Percentiles rank a stretch among this genome's conserved stretches.
Evolutionary conservation across 1,140 invertebrate genomes (phyloP).

Genomic region (Eurosta solidaginis): DNA sequence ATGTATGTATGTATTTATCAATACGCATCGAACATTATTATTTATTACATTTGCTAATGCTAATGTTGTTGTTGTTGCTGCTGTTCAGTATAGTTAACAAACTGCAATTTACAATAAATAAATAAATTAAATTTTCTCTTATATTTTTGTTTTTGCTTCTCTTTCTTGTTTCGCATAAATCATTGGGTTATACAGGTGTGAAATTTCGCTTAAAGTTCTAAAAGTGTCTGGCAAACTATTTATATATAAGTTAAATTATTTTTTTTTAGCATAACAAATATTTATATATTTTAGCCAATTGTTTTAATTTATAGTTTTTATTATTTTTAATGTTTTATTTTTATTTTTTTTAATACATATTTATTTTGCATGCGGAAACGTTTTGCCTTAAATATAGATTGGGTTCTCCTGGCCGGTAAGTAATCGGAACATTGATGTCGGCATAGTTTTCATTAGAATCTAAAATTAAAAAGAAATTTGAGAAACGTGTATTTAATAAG

Average conservation of each 20-base stretch:
- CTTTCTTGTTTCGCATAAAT: too few species aligned
- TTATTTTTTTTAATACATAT: too few species aligned
- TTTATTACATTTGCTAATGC: neutral
- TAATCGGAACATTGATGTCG: conserved; percentile 98
- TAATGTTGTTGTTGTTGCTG: neutral
- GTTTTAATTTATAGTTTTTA: neutral
- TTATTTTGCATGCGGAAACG: too few species aligned
- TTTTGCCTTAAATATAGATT: conserved; percentile 88
- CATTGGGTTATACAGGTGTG: conserved; percentile 16
- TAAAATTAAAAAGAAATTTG: conserved; percentile 53
- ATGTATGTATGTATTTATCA: neutral
- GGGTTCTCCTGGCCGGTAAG: conserved; percentile 98
- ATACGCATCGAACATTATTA: neutral
- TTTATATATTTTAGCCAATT: neutral
- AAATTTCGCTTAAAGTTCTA: conserved; percentile 14
- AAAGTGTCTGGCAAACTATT: neutral
- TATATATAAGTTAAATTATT: neutral
- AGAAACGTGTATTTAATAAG: neutral
- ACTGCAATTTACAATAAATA: conserved; percentile 9
- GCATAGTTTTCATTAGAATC: conserved; percentile 99
- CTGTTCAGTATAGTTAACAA: conserved; percentile 6
- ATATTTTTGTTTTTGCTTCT: neutral
- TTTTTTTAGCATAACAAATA: neutral
- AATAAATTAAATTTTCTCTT: neutral
- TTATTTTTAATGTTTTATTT: neutral